A percentile compares a stretch with the other conserved stretches of the same genome.
Conservation (phyloP, 92 coral and sea anemone species). For the Porites divaricata region DNA sequence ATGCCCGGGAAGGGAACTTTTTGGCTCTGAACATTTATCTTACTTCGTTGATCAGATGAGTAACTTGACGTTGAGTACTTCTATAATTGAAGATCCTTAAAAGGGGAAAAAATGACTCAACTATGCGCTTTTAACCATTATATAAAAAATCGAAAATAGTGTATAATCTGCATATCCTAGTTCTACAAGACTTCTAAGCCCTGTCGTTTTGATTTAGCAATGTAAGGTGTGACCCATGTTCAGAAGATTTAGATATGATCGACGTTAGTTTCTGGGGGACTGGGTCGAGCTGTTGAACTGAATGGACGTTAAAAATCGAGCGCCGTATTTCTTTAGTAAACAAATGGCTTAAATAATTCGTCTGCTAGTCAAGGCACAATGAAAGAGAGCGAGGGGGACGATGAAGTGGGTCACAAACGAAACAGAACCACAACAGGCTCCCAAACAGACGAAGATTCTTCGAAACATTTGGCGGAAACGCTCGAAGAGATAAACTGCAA, state of each 20-base stretch:
- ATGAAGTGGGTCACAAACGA: slow-evolving; percentile 4
- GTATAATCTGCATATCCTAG: no score
- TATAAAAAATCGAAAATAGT: no score
- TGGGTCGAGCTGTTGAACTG: not conserved
- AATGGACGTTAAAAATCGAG: not conserved
- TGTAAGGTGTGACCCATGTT: no score
- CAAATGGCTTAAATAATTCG: slow-evolving; percentile 16
- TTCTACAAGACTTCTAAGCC: no score
- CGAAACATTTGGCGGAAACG: slow-evolving; percentile 17
- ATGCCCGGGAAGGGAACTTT: slow-evolving; percentile 11
- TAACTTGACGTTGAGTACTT: no score
- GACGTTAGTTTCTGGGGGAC: not conserved
- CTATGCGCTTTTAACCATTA: no score
- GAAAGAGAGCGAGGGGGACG: slow-evolving; percentile 21
- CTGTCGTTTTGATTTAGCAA: no score
- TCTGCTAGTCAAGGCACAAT: not conserved
- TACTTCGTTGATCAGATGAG: no score
- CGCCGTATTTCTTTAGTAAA: not conserved
- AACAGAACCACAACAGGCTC: slow-evolving; percentile 9
- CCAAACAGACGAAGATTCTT: slow-evolving; percentile 24
- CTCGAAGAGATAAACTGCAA: slow-evolving; percentile 35
- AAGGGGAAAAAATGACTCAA: no score
- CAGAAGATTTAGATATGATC: not conserved
- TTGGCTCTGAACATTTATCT: slow-evolving; percentile 59
- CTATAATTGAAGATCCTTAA: no score